Evolutionary conservation across 2,888 invertebrate species (phyloP).

Genomic region (Onchidella celtica): DNA sequence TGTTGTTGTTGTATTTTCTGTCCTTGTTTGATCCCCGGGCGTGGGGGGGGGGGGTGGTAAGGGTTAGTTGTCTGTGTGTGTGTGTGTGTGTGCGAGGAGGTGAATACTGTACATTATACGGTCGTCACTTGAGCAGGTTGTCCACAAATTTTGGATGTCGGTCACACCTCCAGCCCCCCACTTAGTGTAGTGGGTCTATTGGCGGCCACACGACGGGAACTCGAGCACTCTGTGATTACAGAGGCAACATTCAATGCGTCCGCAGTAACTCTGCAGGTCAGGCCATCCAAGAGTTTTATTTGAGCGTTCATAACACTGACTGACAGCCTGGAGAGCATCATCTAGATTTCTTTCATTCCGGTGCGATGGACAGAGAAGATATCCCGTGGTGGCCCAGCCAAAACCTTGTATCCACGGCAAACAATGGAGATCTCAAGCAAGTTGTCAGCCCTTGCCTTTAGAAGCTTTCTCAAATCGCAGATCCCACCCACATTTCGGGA

Average conservation of each 20-base stretch:
- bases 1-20: too few species aligned
- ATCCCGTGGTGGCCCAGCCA: background rate
- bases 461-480: slow-evolving; percentile 23
- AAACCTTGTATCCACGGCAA: background rate
- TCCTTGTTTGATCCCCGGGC: too few species aligned
- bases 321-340: background rate
- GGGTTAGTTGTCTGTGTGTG: too few species aligned
- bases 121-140: too few species aligned
- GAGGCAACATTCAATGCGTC: background rate
- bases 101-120: too few species aligned
- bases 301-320: background rate
- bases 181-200: background rate
- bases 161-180: background rate
- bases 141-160: background rate
- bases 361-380: slow-evolving; percentile 12
- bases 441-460: slow-evolving; percentile 6
- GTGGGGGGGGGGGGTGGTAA: too few species aligned
- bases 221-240: background rate
- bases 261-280: background rate
- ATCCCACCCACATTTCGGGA: slow-evolving; percentile 27
- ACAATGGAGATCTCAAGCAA: background rate
- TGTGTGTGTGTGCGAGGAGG: too few species aligned
- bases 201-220: background rate
- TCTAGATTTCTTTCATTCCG: slow-evolving; percentile 13
- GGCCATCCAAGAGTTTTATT: background rate